Evolutionary conservation across 2,797 vertebrate species (phyloP).

Genomic region (Yasuhikotakia modesta): DNA sequence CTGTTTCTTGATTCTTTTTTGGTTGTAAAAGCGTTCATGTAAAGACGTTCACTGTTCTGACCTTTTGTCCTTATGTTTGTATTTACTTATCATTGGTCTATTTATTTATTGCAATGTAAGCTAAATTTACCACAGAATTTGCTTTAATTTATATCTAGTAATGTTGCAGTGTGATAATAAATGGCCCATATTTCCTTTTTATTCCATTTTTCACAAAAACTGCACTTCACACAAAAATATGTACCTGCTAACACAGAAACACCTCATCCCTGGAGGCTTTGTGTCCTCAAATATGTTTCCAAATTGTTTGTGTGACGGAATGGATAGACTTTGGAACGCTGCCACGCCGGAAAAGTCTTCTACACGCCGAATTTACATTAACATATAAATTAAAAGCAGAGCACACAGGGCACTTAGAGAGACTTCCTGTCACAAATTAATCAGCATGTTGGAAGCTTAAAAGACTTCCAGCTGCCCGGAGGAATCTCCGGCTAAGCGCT

Average conservation of each 20-base stretch:
- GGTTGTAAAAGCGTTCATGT: no score
- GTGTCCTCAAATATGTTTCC: conserved; percentile 26
- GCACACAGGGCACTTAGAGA: conserved; percentile 59
- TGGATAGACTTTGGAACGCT: conserved; percentile 31
- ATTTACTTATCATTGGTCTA: no score
- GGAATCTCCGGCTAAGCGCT: conserved; percentile 49
- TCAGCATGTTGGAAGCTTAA: conserved; percentile 52
- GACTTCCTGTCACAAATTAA: conserved; percentile 62
- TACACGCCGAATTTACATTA: conserved; percentile 64
- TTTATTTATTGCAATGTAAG: no score
- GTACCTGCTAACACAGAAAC: background rate
- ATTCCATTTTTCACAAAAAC: background rate
- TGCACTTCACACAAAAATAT: background rate
- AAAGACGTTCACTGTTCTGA: no score
- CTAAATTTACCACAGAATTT: no score
- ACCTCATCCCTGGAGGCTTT: conserved; percentile 16
- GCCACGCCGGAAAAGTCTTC: conserved; percentile 33
- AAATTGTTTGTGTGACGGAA: conserved; percentile 30
- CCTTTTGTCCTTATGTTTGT: no score
- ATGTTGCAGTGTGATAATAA: no score
- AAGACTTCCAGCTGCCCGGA: conserved; percentile 16
- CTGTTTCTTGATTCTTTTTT: no score
- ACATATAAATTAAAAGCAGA: conserved; percentile 68
- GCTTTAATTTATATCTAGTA: no score
- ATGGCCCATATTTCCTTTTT: background rate